A percentile compares a stretch with the other conserved stretches of the same genome.
Evolutionary conservation across 2,888 invertebrate genomes (phyloP).

Genomic region (Drosophila diplacantha): DNA sequence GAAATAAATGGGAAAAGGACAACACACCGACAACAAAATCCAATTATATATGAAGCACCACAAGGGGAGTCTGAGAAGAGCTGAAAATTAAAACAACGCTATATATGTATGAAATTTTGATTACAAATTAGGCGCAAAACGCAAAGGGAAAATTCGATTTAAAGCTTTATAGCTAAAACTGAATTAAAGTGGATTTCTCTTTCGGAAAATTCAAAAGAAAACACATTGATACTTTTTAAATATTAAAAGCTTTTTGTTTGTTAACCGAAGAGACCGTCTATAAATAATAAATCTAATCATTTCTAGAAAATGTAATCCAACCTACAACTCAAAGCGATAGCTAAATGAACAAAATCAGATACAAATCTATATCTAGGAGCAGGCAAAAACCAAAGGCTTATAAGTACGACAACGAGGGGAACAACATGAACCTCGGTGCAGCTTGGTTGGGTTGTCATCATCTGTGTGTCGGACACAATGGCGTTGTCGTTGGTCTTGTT

Average conservation of each 20-base stretch:
- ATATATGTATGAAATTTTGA: neutral
- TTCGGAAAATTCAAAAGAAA: neutral
- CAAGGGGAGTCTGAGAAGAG: neutral
- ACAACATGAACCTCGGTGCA: constrained; percentile 69
- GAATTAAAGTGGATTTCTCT: neutral
- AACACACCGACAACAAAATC: constrained; percentile 3
- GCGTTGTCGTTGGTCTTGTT: constrained; percentile 16
- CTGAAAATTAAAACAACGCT: constrained; percentile 5
- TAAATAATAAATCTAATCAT: constrained; percentile 9
- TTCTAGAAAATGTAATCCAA: constrained; percentile 2
- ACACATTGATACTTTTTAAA: neutral
- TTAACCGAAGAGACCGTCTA: neutral
- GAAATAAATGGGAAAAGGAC: neutral
- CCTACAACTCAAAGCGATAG: constrained; percentile 14
- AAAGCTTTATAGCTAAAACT: constrained; percentile 5
- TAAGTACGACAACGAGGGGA: constrained; percentile 39
- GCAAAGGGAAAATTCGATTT: neutral
- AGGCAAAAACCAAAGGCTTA: constrained; percentile 17
- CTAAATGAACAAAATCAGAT: constrained; percentile 18
- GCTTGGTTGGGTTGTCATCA: constrained; percentile 65
- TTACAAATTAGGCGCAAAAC: neutral
- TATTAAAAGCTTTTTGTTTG: neutral
- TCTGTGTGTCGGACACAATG: constrained; percentile 55
- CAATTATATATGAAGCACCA: constrained; percentile 22
- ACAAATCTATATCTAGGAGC: constrained; percentile 6